These are phyloP conservation scores for Pilophorus perplexus DNA, from an alignment of 2,888 invertebrate species.

Conservation along the genomic window DNA sequence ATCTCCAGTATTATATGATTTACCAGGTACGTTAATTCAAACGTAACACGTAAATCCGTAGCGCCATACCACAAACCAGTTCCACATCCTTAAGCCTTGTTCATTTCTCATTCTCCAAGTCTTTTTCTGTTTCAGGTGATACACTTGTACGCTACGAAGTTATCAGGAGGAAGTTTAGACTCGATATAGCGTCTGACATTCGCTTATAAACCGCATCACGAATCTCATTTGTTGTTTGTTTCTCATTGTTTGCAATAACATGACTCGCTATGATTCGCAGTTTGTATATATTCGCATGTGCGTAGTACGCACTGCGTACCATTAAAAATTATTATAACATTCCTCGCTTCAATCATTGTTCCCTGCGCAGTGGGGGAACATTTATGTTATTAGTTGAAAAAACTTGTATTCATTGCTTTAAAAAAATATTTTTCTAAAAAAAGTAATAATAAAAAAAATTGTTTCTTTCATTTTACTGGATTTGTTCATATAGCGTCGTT, in stretches of 20 bases:
- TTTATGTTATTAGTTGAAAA: no score
- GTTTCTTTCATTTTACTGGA: no score
- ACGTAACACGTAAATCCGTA: not conserved
- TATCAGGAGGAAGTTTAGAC: constrained; percentile 70
- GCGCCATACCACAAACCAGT: not conserved
- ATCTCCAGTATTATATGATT: constrained; percentile 88
- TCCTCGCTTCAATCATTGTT: no score
- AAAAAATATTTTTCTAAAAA: no score
- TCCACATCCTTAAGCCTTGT: no score
- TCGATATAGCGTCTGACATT: constrained; percentile 53
- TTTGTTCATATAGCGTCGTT: no score
- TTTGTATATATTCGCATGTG: not conserved
- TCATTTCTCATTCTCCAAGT: no score
- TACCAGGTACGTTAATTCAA: constrained; percentile 67
- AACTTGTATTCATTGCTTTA: no score
- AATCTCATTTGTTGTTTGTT: constrained; percentile 33
- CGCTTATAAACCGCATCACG: constrained; percentile 6
- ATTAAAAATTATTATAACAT: not conserved
- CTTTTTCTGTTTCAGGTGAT: constrained; percentile 62
- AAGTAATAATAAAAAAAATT: no score
- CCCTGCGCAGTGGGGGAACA: no score
- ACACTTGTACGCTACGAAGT: constrained; percentile 78
- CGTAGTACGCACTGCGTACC: not conserved
- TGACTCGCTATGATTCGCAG: not conserved
- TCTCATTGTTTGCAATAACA: no score